These are phyloP conservation scores for Nesospiza acunhae DNA, from an alignment of 2,113 vertebrate species.

Conservation along the genomic window DNA sequence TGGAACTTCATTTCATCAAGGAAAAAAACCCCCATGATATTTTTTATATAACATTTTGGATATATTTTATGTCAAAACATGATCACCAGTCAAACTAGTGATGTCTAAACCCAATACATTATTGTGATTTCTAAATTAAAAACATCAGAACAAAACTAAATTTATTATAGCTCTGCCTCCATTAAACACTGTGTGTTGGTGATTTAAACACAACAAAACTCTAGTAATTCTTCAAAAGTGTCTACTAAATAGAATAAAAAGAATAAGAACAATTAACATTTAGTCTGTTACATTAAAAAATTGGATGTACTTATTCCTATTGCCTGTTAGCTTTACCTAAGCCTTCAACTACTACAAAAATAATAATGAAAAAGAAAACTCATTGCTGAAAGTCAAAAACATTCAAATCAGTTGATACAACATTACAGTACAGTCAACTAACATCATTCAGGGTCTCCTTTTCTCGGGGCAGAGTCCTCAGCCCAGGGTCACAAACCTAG, in stretches of 20 bases:
- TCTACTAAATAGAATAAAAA: constrained; percentile 89
- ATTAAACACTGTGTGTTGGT: constrained; percentile 79
- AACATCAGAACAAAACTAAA: constrained; percentile 87
- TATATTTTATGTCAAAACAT: constrained; percentile 64
- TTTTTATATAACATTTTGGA: constrained; percentile 50
- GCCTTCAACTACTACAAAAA: constrained; percentile 83
- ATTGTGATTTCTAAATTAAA: constrained; percentile 79
- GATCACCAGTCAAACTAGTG: constrained; percentile 46
- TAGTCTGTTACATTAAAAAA: constrained; percentile 87
- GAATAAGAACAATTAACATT: constrained; percentile 79
- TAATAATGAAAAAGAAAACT: constrained; percentile 64
- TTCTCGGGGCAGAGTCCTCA: constrained; percentile 77
- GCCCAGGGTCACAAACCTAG: constrained; percentile 74
- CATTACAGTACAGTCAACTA: constrained; percentile 90
- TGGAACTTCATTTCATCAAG: background rate
- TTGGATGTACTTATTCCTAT: constrained; percentile 81
- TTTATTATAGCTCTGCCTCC: constrained; percentile 86
- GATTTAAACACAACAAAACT: constrained; percentile 87
- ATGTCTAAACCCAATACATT: constrained; percentile 63
- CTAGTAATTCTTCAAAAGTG: constrained; percentile 81
- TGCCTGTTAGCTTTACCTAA: constrained; percentile 90
- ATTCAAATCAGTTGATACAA: constrained; percentile 92
- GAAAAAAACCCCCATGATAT: background rate
- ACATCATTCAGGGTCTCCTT: constrained; percentile 80
- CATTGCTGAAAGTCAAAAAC: constrained; percentile 82